Evolutionary conservation across 2,113 vertebrate genomes (phyloP).

Genomic region (Eublepharis macularius): DNA sequence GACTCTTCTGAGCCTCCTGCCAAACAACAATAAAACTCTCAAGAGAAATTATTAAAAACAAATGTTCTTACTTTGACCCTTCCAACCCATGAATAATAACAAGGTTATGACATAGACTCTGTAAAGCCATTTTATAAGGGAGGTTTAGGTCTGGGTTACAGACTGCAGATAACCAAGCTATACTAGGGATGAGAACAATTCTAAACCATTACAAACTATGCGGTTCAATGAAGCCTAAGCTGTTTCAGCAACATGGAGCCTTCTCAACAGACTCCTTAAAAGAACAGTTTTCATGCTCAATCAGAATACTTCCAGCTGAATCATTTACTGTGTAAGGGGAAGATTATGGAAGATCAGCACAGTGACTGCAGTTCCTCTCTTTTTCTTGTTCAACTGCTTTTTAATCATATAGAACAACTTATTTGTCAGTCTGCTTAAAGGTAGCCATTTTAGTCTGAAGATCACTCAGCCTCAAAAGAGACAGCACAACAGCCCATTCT

Average conservation of each 20-base stretch:
- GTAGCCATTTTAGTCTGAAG: background rate
- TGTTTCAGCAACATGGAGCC: background rate
- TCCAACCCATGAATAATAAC: background rate
- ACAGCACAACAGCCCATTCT: background rate
- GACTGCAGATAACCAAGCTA: background rate
- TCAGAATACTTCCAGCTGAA: background rate
- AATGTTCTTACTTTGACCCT: background rate
- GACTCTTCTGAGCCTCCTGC: background rate
- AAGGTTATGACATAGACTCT: background rate
- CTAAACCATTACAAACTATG: slow-evolving; percentile 12
- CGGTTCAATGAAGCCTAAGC: background rate
- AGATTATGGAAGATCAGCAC: background rate
- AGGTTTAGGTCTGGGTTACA: background rate
- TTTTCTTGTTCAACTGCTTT: slow-evolving; percentile 4
- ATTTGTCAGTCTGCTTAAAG: slow-evolving; percentile 5
- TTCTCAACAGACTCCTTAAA: background rate
- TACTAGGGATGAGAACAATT: background rate
- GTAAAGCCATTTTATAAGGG: background rate
- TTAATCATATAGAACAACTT: background rate
- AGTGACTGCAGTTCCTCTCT: background rate
- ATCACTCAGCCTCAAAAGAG: background rate
- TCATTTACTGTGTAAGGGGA: background rate
- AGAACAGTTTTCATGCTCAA: background rate
- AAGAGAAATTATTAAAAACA: background rate
- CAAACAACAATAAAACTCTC: background rate